These are phyloP conservation scores for Drosophila nigromelanica DNA, from an alignment of 1,140 invertebrate genomes.

Conservation along the genomic window DNA sequence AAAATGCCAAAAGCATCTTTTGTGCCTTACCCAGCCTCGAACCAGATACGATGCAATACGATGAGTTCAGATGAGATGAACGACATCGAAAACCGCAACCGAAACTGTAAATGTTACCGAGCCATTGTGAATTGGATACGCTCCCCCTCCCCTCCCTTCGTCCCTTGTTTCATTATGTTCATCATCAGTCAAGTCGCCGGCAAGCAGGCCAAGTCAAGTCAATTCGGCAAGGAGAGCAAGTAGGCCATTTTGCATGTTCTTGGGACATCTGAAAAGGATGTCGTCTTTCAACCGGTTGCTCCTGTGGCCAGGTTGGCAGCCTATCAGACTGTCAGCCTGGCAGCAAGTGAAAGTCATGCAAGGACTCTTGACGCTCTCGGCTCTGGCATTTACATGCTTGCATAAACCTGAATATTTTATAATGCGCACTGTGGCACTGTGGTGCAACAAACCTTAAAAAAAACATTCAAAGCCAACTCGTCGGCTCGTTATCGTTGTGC, in stretches of 20 bases:
- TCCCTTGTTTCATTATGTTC: constrained; percentile 12
- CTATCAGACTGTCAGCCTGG: neutral
- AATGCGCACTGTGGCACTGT: constrained; percentile 8
- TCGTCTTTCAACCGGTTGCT: constrained; percentile 63
- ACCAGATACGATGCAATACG: constrained; percentile 19
- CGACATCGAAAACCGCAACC: neutral
- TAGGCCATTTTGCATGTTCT: constrained; percentile 72
- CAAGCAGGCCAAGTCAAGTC: constrained; percentile 48
- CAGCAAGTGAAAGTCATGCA: constrained; percentile 58
- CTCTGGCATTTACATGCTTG: constrained; percentile 74
- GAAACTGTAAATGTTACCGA: constrained; percentile 25
- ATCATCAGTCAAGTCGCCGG: constrained; percentile 47
- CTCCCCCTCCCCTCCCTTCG: too few relatives aligned
- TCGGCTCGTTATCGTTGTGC: constrained; percentile 71
- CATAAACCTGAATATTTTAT: constrained; percentile 77
- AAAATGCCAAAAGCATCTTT: constrained; percentile 35
- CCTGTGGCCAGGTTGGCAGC: constrained; percentile 36
- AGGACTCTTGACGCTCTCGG: constrained; percentile 31
- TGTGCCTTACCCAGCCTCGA: constrained; percentile 19
- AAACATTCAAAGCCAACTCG: constrained; percentile 45
- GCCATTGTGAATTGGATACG: neutral
- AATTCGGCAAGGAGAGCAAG: constrained; percentile 37
- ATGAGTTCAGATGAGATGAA: constrained; percentile 1
- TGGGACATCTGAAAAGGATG: constrained; percentile 32
- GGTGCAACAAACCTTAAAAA: constrained; percentile 1